phyloP scores from a whole-genome alignment of 2,113 vertebrate genomes.

The Meriones unguiculatus region DNA sequence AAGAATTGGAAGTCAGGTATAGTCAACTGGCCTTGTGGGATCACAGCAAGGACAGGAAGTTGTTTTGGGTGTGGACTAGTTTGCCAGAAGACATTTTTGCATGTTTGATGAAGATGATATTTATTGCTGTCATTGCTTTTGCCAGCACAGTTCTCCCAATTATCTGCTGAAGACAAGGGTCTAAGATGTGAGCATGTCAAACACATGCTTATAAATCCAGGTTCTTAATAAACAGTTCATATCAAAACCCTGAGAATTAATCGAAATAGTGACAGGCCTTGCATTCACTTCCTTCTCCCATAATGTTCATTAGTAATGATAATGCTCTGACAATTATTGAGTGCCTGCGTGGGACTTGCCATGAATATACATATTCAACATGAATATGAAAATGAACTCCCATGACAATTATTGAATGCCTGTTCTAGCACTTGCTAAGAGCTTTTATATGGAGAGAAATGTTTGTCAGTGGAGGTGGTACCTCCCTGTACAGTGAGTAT shows the following conservation, averaged over 20 bases:
- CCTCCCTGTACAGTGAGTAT: not conserved
- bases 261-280: not conserved
- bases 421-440: constrained; percentile 8
- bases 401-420: not conserved
- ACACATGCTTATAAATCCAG: not conserved
- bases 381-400: constrained; percentile 3
- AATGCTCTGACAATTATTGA: constrained; percentile 24
- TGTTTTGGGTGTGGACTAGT: not conserved
- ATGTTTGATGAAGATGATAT: not conserved
- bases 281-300: not conserved
- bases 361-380: not conserved
- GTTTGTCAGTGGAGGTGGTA: not conserved
- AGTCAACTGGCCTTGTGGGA: not conserved
- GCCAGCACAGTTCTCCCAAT: not conserved
- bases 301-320: not conserved
- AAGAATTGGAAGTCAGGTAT: not conserved
- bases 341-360: not conserved
- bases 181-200: not conserved
- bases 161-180: not conserved
- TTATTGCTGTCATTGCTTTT: not conserved
- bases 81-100: not conserved
- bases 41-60: not conserved
- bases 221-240: constrained; percentile 41
- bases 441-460: not conserved
- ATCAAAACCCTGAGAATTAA: constrained; percentile 12